These are phyloP conservation scores for Trachymyrmex cornetzi DNA, from an alignment of 1,140 invertebrate genomes.

Conservation along the genomic window DNA sequence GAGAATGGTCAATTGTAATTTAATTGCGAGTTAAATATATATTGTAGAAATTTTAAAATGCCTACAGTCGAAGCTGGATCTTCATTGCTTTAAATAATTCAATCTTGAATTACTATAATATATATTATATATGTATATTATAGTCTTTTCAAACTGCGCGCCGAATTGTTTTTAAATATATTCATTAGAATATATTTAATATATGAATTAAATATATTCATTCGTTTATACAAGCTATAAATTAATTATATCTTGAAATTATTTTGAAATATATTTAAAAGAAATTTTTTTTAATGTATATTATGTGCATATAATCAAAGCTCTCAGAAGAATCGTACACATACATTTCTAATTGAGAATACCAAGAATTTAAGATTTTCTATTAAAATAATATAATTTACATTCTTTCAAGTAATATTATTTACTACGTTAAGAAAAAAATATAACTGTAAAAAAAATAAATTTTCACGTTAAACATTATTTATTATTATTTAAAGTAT, in stretches of 20 bases:
- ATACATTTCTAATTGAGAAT: neutral
- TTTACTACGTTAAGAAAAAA: neutral
- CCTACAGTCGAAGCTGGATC: too few relatives aligned
- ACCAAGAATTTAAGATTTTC: neutral
- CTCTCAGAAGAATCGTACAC: neutral
- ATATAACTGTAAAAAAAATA: neutral
- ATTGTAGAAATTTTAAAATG: too few relatives aligned
- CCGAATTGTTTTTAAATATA: too few relatives aligned
- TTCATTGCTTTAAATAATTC: too few relatives aligned
- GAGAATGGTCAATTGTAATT: conserved; percentile 13
- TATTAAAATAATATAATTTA: conserved; percentile 6
- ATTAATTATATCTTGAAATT: neutral
- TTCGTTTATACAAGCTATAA: too few relatives aligned
- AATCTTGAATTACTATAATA: too few relatives aligned
- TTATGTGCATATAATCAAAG: too few relatives aligned
- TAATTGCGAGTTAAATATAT: neutral
- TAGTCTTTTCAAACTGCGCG: too few relatives aligned
- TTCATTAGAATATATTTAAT: too few relatives aligned
- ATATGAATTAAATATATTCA: neutral
- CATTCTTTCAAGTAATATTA: neutral
- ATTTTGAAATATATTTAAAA: neutral
- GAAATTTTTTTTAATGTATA: neutral
- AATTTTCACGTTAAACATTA: neutral
- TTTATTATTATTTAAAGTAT: neutral
- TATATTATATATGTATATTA: too few relatives aligned